These are phyloP conservation scores for Onychomys arenicola DNA, from an alignment of 2,797 vertebrate species.

Conservation along the genomic window DNA sequence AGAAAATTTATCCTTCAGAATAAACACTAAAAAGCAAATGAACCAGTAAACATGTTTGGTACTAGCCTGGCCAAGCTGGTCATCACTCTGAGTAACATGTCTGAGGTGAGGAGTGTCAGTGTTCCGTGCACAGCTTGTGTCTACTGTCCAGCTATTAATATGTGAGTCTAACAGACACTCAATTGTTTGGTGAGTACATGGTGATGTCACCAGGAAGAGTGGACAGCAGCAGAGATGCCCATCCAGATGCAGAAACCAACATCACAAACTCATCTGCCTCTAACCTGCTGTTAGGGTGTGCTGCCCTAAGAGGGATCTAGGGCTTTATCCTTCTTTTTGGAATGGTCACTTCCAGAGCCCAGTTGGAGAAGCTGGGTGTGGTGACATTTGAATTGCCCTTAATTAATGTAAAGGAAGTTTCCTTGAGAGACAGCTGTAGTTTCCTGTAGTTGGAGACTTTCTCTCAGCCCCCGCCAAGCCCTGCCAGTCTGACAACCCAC, in stretches of 20 bases:
- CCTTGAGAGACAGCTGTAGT: not conserved
- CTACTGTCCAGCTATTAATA: not conserved
- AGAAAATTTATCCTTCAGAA: conserved; percentile 23
- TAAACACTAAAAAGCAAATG: not conserved
- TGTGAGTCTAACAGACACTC: not conserved
- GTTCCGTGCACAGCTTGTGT: not conserved
- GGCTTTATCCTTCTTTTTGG: not conserved
- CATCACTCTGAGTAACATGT: not conserved
- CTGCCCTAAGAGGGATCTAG: not conserved
- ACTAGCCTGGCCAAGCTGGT: not conserved
- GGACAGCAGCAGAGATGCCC: not conserved
- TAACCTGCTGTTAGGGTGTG: not conserved
- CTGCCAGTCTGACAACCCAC: too few relatives aligned
- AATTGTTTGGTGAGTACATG: not conserved
- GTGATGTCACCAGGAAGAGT: not conserved
- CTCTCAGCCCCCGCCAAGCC: too few relatives aligned
- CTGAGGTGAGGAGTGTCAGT: not conserved
- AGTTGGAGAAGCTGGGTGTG: not conserved
- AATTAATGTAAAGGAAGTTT: not conserved
- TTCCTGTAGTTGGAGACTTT: too few relatives aligned
- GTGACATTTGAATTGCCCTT: not conserved
- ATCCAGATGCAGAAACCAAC: not conserved
- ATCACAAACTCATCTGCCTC: not conserved
- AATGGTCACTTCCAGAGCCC: not conserved
- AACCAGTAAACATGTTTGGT: not conserved